These are phyloP conservation scores for Enteromius viviparus DNA, from an alignment of 2,797 vertebrate species.

Conservation along the genomic window DNA sequence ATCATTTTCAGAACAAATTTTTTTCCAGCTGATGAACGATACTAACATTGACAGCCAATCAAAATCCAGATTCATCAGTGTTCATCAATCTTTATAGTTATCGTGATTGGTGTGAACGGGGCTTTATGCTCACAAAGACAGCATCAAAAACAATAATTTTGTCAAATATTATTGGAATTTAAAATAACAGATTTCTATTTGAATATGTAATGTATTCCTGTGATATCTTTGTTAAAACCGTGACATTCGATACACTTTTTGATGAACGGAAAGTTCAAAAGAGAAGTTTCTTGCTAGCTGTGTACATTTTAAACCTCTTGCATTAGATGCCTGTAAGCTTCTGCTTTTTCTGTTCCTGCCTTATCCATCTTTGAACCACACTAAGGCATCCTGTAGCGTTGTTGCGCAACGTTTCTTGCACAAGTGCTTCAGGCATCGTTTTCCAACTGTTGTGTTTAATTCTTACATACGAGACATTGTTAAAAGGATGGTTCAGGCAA, in stretches of 20 bases:
- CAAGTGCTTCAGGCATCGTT: neutral
- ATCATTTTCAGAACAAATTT: too few relatives aligned
- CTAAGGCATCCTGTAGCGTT: neutral
- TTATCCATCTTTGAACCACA: neutral
- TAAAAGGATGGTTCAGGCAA: neutral
- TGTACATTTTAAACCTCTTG: neutral
- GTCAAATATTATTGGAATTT: neutral
- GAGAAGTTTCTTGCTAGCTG: neutral
- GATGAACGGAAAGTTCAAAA: neutral
- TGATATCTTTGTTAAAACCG: neutral
- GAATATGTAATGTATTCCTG: neutral
- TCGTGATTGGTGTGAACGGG: too few relatives aligned
- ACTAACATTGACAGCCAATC: too few relatives aligned
- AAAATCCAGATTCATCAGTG: too few relatives aligned
- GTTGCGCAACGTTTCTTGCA: neutral
- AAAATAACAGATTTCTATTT: neutral
- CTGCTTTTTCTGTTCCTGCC: neutral
- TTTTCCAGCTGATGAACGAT: too few relatives aligned
- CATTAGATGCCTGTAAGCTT: neutral
- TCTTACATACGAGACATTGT: neutral
- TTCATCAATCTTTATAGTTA: too few relatives aligned
- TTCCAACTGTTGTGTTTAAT: neutral
- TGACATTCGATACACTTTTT: neutral
- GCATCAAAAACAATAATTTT: neutral
- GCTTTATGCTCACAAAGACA: neutral